Conservation (phyloP, 2,797 vertebrate species). For the Brachymystax lenok region DNA sequence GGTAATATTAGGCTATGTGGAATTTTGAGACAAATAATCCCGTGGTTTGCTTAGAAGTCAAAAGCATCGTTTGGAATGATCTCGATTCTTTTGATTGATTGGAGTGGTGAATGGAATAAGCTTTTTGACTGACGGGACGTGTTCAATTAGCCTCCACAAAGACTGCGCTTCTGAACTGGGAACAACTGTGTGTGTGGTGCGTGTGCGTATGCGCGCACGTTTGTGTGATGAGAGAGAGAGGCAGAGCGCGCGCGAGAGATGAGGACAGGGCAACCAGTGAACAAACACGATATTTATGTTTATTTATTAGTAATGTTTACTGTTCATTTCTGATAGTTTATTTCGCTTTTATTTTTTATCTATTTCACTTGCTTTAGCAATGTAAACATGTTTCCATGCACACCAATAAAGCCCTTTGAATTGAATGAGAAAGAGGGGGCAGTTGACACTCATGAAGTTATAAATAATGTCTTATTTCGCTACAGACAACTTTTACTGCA, state of each 20-base stretch:
- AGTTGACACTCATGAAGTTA: conserved; percentile 70
- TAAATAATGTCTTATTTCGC: conserved; percentile 84
- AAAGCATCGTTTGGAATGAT: conserved; percentile 77
- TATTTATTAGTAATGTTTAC: too few relatives aligned
- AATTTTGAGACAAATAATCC: conserved; percentile 59
- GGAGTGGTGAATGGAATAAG: conserved; percentile 30
- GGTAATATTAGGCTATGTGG: conserved; percentile 18
- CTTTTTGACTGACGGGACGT: conserved; percentile 43
- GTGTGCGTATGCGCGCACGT: background rate
- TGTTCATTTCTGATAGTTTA: too few relatives aligned
- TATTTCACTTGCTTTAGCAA: too few relatives aligned
- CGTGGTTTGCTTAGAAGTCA: conserved; percentile 24
- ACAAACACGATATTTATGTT: too few relatives aligned
- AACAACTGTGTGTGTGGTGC: conserved; percentile 10
- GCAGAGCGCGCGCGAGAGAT: too few relatives aligned
- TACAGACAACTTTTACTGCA: conserved; percentile 89
- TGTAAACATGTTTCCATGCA: too few relatives aligned
- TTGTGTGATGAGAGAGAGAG: conserved; percentile 12
- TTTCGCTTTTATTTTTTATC: too few relatives aligned
- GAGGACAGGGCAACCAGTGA: too few relatives aligned
- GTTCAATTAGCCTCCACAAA: conserved; percentile 34
- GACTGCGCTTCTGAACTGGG: conserved; percentile 13
- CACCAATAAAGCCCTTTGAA: too few relatives aligned
- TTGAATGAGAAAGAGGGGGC: background rate
- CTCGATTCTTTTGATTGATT: conserved; percentile 76